A percentile compares a stretch with the other conserved stretches of the same genome.
Evolutionary conservation across 2,888 invertebrate genomes (phyloP).

Genomic region (Hydraecia micacea): DNA sequence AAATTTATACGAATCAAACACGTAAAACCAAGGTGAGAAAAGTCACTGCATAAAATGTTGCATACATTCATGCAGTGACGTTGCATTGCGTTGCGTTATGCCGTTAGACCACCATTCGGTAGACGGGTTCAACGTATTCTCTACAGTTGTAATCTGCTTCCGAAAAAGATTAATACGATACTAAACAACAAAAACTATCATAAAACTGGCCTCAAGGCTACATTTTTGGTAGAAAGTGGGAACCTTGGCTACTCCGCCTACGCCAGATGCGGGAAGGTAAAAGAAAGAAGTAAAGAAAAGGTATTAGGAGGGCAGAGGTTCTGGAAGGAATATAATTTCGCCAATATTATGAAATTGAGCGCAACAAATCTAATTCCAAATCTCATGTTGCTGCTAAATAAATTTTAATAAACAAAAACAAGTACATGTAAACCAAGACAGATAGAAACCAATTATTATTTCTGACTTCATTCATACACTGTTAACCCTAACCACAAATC

Average conservation of each 20-base stretch:
- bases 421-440: slow-evolving; percentile 21
- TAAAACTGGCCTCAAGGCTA: neutral
- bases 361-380: neutral
- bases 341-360: neutral
- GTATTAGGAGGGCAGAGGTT: neutral
- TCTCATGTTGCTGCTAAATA: too few species aligned
- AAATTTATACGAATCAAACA: neutral
- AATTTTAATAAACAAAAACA: neutral
- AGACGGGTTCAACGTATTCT: slow-evolving; percentile 11
- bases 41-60: neutral
- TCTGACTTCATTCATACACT: slow-evolving; percentile 52
- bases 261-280: neutral
- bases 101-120: neutral
- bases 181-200: neutral
- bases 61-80: neutral
- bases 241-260: neutral
- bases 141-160: neutral
- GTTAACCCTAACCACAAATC: slow-evolving; percentile 66
- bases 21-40: neutral
- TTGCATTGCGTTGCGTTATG: slow-evolving; percentile 19
- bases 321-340: neutral
- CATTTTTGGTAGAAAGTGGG: neutral
- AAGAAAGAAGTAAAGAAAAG: neutral
- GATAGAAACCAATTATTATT: slow-evolving; percentile 33
- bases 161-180: neutral